Evolutionary conservation across 1,140 invertebrate genomes (phyloP), one percentile per base, ranked within the genome.

Genomic region (Pectinophora gossypiella): DNA sequence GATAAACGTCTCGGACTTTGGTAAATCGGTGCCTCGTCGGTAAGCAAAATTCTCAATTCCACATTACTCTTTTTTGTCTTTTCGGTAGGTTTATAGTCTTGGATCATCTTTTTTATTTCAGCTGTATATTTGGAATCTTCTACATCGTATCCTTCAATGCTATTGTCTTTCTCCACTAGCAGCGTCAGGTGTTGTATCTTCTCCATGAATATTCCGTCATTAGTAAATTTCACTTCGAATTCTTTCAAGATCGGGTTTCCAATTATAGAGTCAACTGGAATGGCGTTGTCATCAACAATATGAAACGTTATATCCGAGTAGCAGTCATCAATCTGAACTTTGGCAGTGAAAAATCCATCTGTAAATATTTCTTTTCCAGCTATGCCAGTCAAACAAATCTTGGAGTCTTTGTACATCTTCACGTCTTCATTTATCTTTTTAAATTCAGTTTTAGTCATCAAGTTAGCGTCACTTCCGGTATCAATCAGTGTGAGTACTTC

Each of bases 1-100:
- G 71, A 64, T n/a, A 76, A 19, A 22, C 69, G 55, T 56, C 63
- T 58, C 3, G 71, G 66, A 35, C 56, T 58, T 50, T 75, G 68
- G 12, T 22, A 40, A 19, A 74, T 42, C 6, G 71, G 68, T 15
- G 51, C 42, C 16, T 79, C 54, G 22, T 66, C 56, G 2, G 40
- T 51, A 0, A 76, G 51, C 19, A 59, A 21, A 13, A 79, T 65
- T 16, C 63, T 56, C 38, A 76, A 61, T 43, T 71, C 58, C 3
- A 58, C 23, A 6, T 27, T 38, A 9, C 5, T 10, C 13, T 38
- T 15, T 23, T 57, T 57, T n/a, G 5, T 48, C 9, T 40, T 15
- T 6, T 49, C 27, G 15, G 18, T 45, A 16, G 51, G 35, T 2
- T 43, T 43, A 27, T 54, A 62, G 16, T 51, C 46, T 22, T 43